Base-by-base conservation (phyloP, 2,113 vertebrate genomes). In the Labeo catla region DNA sequence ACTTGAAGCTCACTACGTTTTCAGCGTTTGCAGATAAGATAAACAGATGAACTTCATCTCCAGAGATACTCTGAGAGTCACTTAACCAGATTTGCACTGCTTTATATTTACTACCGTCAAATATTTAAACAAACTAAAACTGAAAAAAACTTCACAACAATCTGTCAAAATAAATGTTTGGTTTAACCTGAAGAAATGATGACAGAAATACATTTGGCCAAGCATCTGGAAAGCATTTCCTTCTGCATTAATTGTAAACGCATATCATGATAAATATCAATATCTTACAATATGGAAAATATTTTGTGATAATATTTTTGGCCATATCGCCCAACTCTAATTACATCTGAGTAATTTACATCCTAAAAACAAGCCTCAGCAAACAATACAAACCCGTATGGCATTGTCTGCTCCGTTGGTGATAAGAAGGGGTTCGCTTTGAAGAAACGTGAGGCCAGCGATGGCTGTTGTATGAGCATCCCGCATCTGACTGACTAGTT, bases 331-430 rank as follows among this genome's bases (percentile, higher is more conserved):
- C 16, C 54, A 57, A 19, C 15, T 16, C 16, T 57, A 19, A 57
- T 0, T 57, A 39, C 34, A 70, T 39, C 34, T 39, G 19, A 63
- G 57, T 15, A 36, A 21, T 10, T 68, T 9, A 43, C 36, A 74
- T 23, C 6, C 23, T 12, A 54, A 52, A 11, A 78, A 45, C 52
- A 61, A 65, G 4, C 21, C 8, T 28, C 68, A 28, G 7, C 7
- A 54, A 19, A 10, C 15, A 61, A 76, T 19, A 80, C 93, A 89
- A 93, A 97, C 98, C 96, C 96, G 94, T 73, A 99, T 95, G 86
- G 97, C 96, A 8, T 99, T 99, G 93, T 99, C 98, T 8, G 96
- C 96, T 12, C 95, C 97, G 52, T 98, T 99, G 74, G 97, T 99
- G 89, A 99, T 91, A 76, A 99, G 93, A 15, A 99, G 95, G 0